Conservation (phyloP, 2,797 vertebrate genomes). For the Acrossocheilus fasciatus region DNA sequence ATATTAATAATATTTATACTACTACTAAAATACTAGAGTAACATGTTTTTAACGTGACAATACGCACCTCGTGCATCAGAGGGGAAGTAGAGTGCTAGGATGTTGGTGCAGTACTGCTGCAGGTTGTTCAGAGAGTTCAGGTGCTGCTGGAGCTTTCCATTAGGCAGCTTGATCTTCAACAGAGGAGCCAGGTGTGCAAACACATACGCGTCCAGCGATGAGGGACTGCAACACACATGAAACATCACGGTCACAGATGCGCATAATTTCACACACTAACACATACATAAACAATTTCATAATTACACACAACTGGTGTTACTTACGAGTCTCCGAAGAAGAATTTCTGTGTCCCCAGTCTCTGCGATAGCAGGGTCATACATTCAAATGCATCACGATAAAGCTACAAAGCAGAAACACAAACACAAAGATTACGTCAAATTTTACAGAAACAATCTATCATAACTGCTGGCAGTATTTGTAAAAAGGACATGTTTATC, state of each 20-base stretch:
- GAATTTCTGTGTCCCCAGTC: conserved; percentile 89
- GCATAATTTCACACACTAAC: conserved; percentile 66
- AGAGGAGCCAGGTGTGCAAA: conserved; percentile 89
- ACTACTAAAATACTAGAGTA: not conserved
- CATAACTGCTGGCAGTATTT: conserved; percentile 66
- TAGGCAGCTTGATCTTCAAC: conserved; percentile 87
- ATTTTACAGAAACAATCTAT: conserved; percentile 28
- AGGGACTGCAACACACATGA: conserved; percentile 78
- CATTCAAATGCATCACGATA: conserved; percentile 89
- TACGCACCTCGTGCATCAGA: conserved; percentile 74
- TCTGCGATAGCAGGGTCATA: conserved; percentile 90
- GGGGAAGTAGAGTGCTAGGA: conserved; percentile 91
- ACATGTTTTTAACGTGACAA: not conserved
- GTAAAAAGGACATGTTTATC: not conserved
- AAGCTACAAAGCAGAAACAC: conserved; percentile 73
- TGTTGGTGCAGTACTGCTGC: conserved; percentile 84
- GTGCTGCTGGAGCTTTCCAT: conserved; percentile 88
- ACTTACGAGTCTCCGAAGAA: conserved; percentile 95
- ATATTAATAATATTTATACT: not conserved
- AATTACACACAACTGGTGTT: not conserved
- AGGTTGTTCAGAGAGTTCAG: conserved; percentile 88
- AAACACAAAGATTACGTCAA: not conserved
- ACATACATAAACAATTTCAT: conserved; percentile 5
- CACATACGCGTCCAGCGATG: conserved; percentile 90
- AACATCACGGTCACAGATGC: not conserved